These are phyloP conservation scores for Gymnobelideus leadbeateri DNA, from an alignment of 2,113 vertebrate species.

Conservation along the genomic window DNA sequence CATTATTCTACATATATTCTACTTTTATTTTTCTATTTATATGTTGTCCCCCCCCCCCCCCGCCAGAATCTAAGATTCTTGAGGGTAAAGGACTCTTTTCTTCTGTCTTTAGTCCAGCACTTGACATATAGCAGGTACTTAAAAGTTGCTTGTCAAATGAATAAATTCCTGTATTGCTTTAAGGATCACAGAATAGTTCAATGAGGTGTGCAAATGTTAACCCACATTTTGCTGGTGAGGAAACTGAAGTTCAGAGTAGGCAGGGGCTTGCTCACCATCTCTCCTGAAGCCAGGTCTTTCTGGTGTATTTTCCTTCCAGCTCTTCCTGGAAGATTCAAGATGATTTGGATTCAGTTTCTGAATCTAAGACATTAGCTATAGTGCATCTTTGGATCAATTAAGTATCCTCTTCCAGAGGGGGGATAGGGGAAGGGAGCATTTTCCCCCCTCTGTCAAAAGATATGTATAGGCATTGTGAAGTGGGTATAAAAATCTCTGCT, in stretches of 20 bases:
- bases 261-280: neutral
- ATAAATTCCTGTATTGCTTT: neutral
- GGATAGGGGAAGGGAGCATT: neutral
- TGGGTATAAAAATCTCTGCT: neutral
- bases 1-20: neutral
- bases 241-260: neutral
- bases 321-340: neutral
- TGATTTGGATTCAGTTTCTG: neutral
- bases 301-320: neutral
- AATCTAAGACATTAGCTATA: neutral
- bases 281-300: neutral
- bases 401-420: neutral
- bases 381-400: neutral
- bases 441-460: neutral
- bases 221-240: neutral
- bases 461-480: neutral
- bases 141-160: neutral
- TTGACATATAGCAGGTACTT: neutral
- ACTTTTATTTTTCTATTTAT: neutral
- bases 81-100: neutral
- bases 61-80: neutral
- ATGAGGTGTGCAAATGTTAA: neutral
- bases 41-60: neutral
- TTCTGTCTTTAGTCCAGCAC: neutral
- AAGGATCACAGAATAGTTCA: neutral